Percentiles rank a stretch among this genome's conserved stretches.
These are phyloP conservation scores for Eriocheir sinensis DNA, from an alignment of 1,140 invertebrate species.

Conservation along the genomic window DNA sequence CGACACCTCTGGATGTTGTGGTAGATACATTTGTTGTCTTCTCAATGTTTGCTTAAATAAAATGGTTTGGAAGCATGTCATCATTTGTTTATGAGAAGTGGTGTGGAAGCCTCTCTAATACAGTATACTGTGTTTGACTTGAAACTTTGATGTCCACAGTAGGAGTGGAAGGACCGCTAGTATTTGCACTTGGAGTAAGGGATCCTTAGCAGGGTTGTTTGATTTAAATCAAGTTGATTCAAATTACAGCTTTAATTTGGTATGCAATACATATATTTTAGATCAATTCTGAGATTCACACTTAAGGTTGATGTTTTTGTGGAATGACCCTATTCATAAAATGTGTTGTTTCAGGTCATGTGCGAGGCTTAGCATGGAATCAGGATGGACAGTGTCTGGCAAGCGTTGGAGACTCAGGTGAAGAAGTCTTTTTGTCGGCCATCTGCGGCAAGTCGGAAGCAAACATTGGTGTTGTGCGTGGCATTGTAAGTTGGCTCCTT, in stretches of 20 bases:
- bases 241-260: too few relatives aligned
- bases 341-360: slow-evolving; percentile 46
- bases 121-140: not conserved
- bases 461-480: slow-evolving; percentile 62
- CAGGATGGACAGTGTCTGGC: slow-evolving; percentile 70
- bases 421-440: slow-evolving; percentile 53
- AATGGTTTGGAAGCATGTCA: too few relatives aligned
- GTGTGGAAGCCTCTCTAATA: too few relatives aligned
- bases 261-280: too few relatives aligned
- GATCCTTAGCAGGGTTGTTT: too few relatives aligned
- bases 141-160: not conserved
- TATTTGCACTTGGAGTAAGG: not conserved
- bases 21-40: too few relatives aligned
- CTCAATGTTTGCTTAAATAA: too few relatives aligned
- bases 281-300: not conserved
- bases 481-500: slow-evolving; percentile 37
- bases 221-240: not conserved
- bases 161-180: not conserved
- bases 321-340: not conserved
- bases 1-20: too few relatives aligned
- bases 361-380: slow-evolving; percentile 58
- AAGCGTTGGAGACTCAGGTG: slow-evolving; percentile 40
- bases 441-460: slow-evolving; percentile 61
- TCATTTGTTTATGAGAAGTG: too few relatives aligned
- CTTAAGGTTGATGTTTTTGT: not conserved